Conservation (phyloP, 2,113 vertebrate genomes). For the Paratilapia polleni region DNA sequence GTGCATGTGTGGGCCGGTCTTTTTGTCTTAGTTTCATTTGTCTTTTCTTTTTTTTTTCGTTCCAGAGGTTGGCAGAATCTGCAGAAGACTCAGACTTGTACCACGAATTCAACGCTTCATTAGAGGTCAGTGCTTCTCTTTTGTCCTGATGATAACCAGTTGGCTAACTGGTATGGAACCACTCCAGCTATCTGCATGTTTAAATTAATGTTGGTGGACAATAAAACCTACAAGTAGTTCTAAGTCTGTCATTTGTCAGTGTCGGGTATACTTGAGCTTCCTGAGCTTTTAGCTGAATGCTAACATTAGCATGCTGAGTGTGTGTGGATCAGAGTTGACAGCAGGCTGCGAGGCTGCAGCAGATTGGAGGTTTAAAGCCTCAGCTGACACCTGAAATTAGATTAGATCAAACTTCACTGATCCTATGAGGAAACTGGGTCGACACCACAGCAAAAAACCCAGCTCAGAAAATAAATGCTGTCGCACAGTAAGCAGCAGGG, state of each 20-base stretch:
- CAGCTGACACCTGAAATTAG: slow-evolving; percentile 42
- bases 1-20: not conserved
- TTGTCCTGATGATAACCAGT: not conserved
- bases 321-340: not conserved
- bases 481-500: not conserved
- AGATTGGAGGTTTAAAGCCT: slow-evolving; percentile 32
- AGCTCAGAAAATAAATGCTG: too few species aligned
- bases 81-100: slow-evolving; percentile 95
- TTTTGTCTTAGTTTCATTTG: not conserved
- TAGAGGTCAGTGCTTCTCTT: slow-evolving; percentile 80
- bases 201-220: not conserved
- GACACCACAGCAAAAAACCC: not conserved
- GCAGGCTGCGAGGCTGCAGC: not conserved
- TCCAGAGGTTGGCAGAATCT: slow-evolving; percentile 90
- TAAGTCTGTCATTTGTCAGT: not conserved
- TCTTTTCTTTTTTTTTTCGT: not conserved
- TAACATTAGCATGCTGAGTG: not conserved
- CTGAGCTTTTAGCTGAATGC: not conserved
- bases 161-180: not conserved
- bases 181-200: not conserved
- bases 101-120: slow-evolving; percentile 88
- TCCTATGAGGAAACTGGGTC: slow-evolving; percentile 40
- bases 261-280: not conserved
- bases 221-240: not conserved
- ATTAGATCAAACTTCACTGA: slow-evolving; percentile 45